Evolutionary conservation across 2,888 invertebrate species (phyloP).

Genomic region (Acleris laterana): DNA sequence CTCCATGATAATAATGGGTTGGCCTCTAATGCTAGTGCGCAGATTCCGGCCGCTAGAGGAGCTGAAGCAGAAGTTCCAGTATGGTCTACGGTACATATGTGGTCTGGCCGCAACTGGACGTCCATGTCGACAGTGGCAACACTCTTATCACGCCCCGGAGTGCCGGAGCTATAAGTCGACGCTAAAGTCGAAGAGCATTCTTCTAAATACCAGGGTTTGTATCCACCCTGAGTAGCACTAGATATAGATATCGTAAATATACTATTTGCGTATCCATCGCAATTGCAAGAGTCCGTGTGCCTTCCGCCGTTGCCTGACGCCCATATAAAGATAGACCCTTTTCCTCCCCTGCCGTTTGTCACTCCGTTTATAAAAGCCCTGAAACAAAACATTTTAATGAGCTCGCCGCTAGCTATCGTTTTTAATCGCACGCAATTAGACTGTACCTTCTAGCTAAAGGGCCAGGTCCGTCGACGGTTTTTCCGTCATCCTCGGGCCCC

Average conservation of each 20-base stretch:
- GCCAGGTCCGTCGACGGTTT: slow-evolving; percentile 98
- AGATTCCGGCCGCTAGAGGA: slow-evolving; percentile 97
- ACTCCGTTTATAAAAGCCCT: slow-evolving; percentile 97
- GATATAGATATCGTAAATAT: slow-evolving; percentile 99
- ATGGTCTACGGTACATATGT: slow-evolving; percentile 95
- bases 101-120: slow-evolving; percentile 92
- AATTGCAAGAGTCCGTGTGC: slow-evolving; percentile 98
- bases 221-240: slow-evolving; percentile 97
- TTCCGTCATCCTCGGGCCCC: slow-evolving; percentile 98
- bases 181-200: slow-evolving; percentile 99
- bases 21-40: slow-evolving; percentile 96
- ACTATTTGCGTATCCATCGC: slow-evolving; percentile 99
- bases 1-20: slow-evolving; percentile 97
- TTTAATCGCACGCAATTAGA: slow-evolving; percentile 54
- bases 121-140: slow-evolving; percentile 97
- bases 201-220: slow-evolving; percentile 99
- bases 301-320: slow-evolving; percentile 98
- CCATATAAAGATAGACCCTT: slow-evolving; percentile 98
- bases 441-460: slow-evolving; percentile 90
- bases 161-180: slow-evolving; percentile 98
- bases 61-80: slow-evolving; percentile 97
- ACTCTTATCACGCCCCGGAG: slow-evolving; percentile 94
- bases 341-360: slow-evolving; percentile 95
- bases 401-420: slow-evolving; percentile 56
- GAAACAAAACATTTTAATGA: slow-evolving; percentile 75